Conservation (phyloP, 2,797 vertebrate genomes). For the Lutjanus argentimaculatus region DNA sequence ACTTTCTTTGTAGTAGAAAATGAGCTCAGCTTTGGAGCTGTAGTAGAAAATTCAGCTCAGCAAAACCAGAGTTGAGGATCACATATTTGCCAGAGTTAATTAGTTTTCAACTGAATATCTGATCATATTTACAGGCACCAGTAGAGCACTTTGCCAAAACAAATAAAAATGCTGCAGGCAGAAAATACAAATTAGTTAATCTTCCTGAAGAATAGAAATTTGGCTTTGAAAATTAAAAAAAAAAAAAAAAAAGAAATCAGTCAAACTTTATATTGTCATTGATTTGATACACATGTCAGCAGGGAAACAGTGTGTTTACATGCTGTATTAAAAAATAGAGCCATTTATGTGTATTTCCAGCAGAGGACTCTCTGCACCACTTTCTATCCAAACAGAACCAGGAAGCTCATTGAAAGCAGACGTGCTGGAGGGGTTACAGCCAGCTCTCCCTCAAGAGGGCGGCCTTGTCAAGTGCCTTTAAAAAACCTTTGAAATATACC, state of each 20-base stretch:
- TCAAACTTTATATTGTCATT: not conserved
- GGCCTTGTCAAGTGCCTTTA: slow-evolving; percentile 67
- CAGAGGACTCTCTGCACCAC: slow-evolving; percentile 77
- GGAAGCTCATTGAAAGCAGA: slow-evolving; percentile 51
- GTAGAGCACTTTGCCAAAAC: slow-evolving; percentile 50
- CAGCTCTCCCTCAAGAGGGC: slow-evolving; percentile 73
- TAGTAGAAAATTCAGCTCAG: slow-evolving; percentile 2
- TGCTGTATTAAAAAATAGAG: slow-evolving; percentile 12
- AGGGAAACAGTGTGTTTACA: slow-evolving; percentile 3
- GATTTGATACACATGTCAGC: slow-evolving; percentile 3
- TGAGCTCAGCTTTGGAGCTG: no score
- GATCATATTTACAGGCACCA: slow-evolving; percentile 52
- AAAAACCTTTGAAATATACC: slow-evolving; percentile 52
- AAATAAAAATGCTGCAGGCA: slow-evolving; percentile 38
- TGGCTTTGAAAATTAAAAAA: not conserved
- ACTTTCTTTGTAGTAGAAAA: not conserved
- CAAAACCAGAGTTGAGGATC: slow-evolving; percentile 23
- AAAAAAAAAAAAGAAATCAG: not conserved
- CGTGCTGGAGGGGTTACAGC: slow-evolving; percentile 45
- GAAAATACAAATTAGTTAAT: slow-evolving; percentile 28
- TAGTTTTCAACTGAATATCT: slow-evolving; percentile 56
- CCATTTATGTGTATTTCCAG: slow-evolving; percentile 58
- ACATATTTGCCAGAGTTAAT: slow-evolving; percentile 59
- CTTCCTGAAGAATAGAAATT: slow-evolving; percentile 1
- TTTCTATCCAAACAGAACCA: slow-evolving; percentile 17